These are phyloP conservation scores for Drosophila tristis DNA, from an alignment of 1,140 invertebrate genomes.

Conservation along the genomic window DNA sequence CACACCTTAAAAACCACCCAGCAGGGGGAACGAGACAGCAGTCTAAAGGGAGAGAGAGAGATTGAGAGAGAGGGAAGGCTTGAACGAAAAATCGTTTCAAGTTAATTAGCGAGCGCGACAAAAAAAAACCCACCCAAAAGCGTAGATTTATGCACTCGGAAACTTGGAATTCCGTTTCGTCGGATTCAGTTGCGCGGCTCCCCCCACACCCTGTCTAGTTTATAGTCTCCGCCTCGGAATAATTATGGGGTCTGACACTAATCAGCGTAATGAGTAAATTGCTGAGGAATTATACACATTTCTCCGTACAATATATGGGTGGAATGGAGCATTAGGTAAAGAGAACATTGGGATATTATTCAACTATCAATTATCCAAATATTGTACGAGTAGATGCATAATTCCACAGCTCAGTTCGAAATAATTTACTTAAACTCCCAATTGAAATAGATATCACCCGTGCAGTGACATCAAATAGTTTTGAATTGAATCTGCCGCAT, in stretches of 20 bases:
- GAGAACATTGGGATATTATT: neutral
- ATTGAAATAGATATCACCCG: no score
- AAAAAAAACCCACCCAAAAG: constrained; percentile 68
- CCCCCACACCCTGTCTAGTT: no score
- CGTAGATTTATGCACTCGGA: constrained; percentile 67
- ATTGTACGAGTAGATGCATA: neutral
- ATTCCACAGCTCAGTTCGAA: no score
- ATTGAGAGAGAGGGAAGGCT: constrained; percentile 4
- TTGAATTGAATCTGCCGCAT: constrained; percentile 7
- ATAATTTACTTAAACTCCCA: no score
- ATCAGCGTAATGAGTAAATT: constrained; percentile 55
- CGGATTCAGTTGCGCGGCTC: no score
- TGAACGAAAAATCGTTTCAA: constrained; percentile 51
- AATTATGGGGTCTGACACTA: constrained; percentile 42
- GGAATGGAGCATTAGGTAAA: constrained; percentile 5
- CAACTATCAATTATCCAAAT: no score
- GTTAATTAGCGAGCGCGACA: constrained; percentile 76
- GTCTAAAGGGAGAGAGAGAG: constrained; percentile 7
- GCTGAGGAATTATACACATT: constrained; percentile 11
- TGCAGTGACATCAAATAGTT: neutral
- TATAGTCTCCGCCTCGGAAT: neutral
- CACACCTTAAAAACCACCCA: constrained; percentile 64
- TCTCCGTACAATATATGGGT: neutral
- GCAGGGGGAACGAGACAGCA: constrained; percentile 17
- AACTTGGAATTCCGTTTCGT: constrained; percentile 31